A percentile compares a stretch with the other conserved stretches of the same genome.
These are phyloP conservation scores for Bellardia pandia DNA, from an alignment of 2,888 invertebrate species.

Conservation along the genomic window DNA sequence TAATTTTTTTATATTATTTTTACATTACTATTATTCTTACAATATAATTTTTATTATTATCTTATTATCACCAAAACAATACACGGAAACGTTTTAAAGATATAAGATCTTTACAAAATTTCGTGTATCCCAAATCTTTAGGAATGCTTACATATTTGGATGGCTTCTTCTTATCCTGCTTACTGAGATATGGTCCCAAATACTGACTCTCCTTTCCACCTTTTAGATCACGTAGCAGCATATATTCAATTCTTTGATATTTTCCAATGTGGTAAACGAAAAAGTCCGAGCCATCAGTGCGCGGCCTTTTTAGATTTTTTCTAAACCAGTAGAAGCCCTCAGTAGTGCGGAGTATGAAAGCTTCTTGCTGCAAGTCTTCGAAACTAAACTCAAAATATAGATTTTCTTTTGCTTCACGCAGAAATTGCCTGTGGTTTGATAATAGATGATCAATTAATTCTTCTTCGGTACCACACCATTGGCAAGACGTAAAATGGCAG, in stretches of 20 bases:
- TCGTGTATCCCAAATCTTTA: too few relatives aligned
- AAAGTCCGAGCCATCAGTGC: slow-evolving; percentile 52
- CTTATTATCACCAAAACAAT: too few relatives aligned
- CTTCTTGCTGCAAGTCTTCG: slow-evolving; percentile 72
- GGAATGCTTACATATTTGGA: too few relatives aligned
- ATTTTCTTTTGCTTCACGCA: slow-evolving; percentile 69
- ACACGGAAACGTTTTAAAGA: too few relatives aligned
- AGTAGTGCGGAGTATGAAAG: slow-evolving; percentile 69
- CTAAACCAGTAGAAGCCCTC: slow-evolving; percentile 75
- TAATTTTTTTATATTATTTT: too few relatives aligned
- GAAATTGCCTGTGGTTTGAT: slow-evolving; percentile 65
- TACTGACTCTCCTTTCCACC: slow-evolving; percentile 67
- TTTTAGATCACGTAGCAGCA: slow-evolving; percentile 69
- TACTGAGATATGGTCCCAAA: slow-evolving; percentile 57
- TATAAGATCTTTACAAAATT: too few relatives aligned
- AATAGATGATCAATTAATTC: slow-evolving; percentile 75
- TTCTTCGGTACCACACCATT: slow-evolving; percentile 73
- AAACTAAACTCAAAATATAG: slow-evolving; percentile 22
- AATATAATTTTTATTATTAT: too few relatives aligned
- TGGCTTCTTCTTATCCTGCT: slow-evolving; percentile 7
- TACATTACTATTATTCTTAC: too few relatives aligned
- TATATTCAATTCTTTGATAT: slow-evolving; percentile 72
- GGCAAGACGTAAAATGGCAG: slow-evolving; percentile 73
- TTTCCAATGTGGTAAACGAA: slow-evolving; percentile 76
- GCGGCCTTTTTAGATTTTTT: slow-evolving; percentile 34